Evolutionary conservation across 2,888 invertebrate genomes (phyloP).

Genomic region (Pammene fasciana): DNA sequence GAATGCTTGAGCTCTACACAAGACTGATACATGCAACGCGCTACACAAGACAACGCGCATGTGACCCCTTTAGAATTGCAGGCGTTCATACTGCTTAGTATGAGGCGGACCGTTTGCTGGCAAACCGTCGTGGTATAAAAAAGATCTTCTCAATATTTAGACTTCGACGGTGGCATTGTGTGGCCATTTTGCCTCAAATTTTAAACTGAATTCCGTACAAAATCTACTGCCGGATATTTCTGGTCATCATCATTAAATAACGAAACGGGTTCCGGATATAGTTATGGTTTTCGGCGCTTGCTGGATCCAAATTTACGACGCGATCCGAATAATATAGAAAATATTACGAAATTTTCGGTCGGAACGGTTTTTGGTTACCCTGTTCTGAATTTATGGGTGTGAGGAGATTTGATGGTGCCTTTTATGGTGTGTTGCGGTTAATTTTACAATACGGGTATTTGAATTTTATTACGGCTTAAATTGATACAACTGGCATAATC

Average conservation of each 20-base stretch:
- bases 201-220: constrained; percentile 19
- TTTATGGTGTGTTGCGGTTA: constrained; percentile 16
- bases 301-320: constrained; percentile 38
- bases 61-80: too few relatives aligned
- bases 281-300: constrained; percentile 37
- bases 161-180: neutral
- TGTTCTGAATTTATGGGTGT: constrained; percentile 21
- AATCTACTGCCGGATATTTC: constrained; percentile 34
- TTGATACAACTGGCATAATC: neutral
- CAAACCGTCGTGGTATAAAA: too few relatives aligned
- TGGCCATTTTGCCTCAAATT: constrained; percentile 11
- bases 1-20: too few relatives aligned
- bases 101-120: too few relatives aligned
- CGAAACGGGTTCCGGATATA: constrained; percentile 39
- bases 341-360: constrained; percentile 35
- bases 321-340: constrained; percentile 36
- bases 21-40: too few relatives aligned
- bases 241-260: constrained; percentile 37
- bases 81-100: too few relatives aligned
- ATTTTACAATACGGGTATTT: constrained; percentile 8
- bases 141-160: too few relatives aligned
- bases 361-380: constrained; percentile 9
- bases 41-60: too few relatives aligned
- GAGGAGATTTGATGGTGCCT: constrained; percentile 26
- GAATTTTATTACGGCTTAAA: neutral